These are phyloP conservation scores for Branchinecta lynchi DNA, from an alignment of 1,140 invertebrate species.

Conservation along the genomic window DNA sequence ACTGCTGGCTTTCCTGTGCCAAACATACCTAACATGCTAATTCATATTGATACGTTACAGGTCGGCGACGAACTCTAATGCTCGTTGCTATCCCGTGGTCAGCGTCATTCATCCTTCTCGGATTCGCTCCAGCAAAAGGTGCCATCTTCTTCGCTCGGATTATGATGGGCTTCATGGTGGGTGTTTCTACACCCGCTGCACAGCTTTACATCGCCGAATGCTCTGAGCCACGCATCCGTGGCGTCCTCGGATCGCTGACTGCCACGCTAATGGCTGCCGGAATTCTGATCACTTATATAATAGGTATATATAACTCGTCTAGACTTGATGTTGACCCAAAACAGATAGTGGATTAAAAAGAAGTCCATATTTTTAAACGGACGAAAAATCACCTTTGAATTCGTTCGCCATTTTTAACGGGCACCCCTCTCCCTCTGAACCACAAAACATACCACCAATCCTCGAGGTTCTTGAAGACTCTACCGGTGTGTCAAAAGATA, in stretches of 20 bases:
- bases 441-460: too few species aligned
- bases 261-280: constrained; percentile 60
- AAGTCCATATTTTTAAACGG: too few species aligned
- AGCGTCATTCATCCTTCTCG: constrained; percentile 14
- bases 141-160: constrained; percentile 44
- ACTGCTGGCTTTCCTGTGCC: too few species aligned
- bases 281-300: constrained; percentile 43
- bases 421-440: too few species aligned
- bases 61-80: neutral
- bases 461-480: too few species aligned
- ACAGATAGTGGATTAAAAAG: too few species aligned
- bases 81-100: neutral
- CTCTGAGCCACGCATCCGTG: constrained; percentile 46
- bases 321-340: too few species aligned
- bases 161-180: constrained; percentile 44
- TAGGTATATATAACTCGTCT: constrained; percentile 7
- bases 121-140: constrained; percentile 30
- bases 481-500: too few species aligned
- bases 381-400: too few species aligned
- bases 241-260: constrained; percentile 59
- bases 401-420: too few species aligned
- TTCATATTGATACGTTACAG: neutral
- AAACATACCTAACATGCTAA: too few species aligned
- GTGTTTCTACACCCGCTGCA: constrained; percentile 40
- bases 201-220: constrained; percentile 53